A percentile compares a stretch with the other conserved stretches of the same genome.
Evolutionary conservation across 2,888 invertebrate genomes (phyloP).

Genomic region (Acanthoscelides obtectus): DNA sequence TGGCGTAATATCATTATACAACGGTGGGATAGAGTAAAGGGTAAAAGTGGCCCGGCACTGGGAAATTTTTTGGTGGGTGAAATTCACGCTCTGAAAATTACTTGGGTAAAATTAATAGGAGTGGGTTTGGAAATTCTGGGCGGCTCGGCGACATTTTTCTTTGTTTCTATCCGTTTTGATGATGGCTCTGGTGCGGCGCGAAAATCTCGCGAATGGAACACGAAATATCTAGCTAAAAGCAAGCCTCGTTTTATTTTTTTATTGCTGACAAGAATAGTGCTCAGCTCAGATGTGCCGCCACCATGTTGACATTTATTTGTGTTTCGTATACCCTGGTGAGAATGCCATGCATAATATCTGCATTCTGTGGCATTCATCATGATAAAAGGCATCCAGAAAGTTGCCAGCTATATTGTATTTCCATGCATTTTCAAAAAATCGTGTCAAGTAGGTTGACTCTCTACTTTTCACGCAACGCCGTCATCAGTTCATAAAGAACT

Average conservation of each 20-base stretch:
- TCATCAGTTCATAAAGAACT: too few relatives aligned
- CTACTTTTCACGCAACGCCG: too few relatives aligned
- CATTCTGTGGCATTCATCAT: too few relatives aligned
- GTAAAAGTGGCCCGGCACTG: slow-evolving; percentile 10
- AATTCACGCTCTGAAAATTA: slow-evolving; percentile 19
- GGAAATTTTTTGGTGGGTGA: slow-evolving; percentile 16
- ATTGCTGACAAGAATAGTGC: neutral
- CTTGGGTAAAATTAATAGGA: slow-evolving; percentile 12
- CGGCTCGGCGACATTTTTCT: slow-evolving; percentile 8
- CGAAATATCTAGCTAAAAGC: neutral
- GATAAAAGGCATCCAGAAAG: too few relatives aligned
- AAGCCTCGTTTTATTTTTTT: slow-evolving; percentile 2
- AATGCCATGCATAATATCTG: too few relatives aligned
- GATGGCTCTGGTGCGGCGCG: slow-evolving; percentile 5
- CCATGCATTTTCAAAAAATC: too few relatives aligned
- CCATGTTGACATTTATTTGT: neutral
- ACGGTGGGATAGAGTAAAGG: neutral
- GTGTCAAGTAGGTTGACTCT: too few relatives aligned
- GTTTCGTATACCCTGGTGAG: too few relatives aligned
- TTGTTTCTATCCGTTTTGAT: slow-evolving; percentile 9
- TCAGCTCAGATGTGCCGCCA: neutral
- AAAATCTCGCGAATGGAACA: neutral
- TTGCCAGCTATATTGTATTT: too few relatives aligned
- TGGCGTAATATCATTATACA: neutral
- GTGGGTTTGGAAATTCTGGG: slow-evolving; percentile 11